phyloP scores from a whole-genome alignment of 2,888 invertebrate genomes.

The Allolobophora icterica region DNA sequence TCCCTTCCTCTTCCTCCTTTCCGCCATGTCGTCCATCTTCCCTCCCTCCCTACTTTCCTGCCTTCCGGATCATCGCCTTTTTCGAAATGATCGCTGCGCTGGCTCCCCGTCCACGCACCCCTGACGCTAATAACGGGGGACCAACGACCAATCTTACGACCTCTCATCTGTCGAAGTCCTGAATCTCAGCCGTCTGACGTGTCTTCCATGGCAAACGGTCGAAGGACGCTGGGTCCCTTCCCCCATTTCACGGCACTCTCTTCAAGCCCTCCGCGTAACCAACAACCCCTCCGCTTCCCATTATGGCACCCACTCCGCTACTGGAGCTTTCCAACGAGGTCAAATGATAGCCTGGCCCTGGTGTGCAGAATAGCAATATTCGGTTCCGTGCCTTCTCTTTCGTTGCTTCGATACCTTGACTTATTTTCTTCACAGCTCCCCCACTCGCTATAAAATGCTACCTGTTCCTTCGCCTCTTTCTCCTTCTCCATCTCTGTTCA shows the following conservation, averaged over 20 bases:
- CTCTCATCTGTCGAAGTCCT: not conserved
- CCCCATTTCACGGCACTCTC: too few species aligned
- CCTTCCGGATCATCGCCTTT: not conserved
- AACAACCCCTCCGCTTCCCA: not conserved
- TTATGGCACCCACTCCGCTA: not conserved
- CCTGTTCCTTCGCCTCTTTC: too few species aligned
- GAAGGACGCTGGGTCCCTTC: not conserved
- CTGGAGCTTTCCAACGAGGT: not conserved
- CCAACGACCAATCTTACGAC: not conserved
- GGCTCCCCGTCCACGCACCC: not conserved
- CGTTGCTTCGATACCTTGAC: not conserved
- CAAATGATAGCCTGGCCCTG: not conserved
- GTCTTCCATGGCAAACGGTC: not conserved
- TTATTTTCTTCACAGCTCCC: too few species aligned
- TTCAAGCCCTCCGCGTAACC: not conserved
- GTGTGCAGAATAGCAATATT: not conserved
- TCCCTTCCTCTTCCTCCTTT: too few species aligned
- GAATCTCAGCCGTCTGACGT: not conserved
- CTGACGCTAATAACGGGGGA: not conserved
- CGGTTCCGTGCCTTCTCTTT: not conserved
- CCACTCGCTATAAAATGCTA: too few species aligned
- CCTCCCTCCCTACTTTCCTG: too few species aligned
- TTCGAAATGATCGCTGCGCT: constrained; percentile 10
- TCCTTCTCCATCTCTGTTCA: not conserved
- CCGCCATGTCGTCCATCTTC: not conserved